Conservation (phyloP, 2,113 vertebrate species). For the Trogon surrucura region DNA sequence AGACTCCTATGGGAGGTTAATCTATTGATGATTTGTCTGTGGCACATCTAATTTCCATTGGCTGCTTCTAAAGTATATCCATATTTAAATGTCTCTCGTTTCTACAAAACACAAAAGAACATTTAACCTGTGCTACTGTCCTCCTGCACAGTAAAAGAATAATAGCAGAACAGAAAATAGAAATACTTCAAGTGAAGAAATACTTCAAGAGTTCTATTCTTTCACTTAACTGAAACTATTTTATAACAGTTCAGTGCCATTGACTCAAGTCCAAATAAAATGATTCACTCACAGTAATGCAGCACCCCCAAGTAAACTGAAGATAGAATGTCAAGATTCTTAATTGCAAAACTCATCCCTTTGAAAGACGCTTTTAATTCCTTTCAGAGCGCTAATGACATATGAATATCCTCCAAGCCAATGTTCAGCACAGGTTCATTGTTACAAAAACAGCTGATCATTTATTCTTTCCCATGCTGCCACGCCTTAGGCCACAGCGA, state of each 20-base stretch:
- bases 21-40: neutral
- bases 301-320: neutral
- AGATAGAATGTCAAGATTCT: neutral
- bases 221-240: neutral
- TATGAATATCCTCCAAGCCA: neutral
- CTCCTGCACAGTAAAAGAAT: neutral
- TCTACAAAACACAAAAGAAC: neutral
- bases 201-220: neutral
- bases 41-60: neutral
- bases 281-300: neutral
- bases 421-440: neutral
- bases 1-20: neutral
- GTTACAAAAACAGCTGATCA: neutral
- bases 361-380: neutral
- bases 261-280: neutral
- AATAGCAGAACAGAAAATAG: neutral
- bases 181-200: neutral
- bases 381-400: neutral
- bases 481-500: neutral
- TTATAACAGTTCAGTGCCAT: neutral
- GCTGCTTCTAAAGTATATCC: neutral
- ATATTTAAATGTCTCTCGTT: neutral
- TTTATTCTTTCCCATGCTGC: neutral
- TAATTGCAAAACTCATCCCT: neutral
- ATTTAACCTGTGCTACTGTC: neutral